phyloP scores from a whole-genome alignment of 2,888 invertebrate genomes.

The Epicampocera succincta region DNA sequence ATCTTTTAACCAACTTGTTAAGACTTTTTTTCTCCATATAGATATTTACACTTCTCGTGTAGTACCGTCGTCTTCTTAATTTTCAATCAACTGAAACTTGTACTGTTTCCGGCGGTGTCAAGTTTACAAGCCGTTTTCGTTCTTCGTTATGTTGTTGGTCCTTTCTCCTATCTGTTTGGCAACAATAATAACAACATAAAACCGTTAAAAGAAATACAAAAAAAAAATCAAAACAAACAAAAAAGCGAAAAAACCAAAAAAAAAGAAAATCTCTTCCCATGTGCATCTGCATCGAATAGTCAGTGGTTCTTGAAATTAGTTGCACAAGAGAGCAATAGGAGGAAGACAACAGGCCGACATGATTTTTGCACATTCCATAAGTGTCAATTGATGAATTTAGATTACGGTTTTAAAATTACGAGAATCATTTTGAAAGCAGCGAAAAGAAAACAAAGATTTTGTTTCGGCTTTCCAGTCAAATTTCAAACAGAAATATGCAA shows the following conservation, averaged over 20 bases:
- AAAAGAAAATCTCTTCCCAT: slow-evolving; percentile 6
- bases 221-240: too few species aligned
- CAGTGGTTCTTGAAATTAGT: slow-evolving; percentile 53
- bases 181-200: slow-evolving; percentile 6
- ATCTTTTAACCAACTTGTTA: slow-evolving; percentile 30
- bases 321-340: slow-evolving; percentile 16
- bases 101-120: slow-evolving; percentile 67
- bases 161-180: not conserved
- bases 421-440: slow-evolving; percentile 20
- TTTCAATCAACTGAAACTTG: slow-evolving; percentile 67
- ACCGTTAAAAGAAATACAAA: slow-evolving; percentile 38
- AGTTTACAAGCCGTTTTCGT: slow-evolving; percentile 50
- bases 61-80: slow-evolving; percentile 42
- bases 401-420: slow-evolving; percentile 47
- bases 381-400: slow-evolving; percentile 58
- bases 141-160: not conserved
- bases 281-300: slow-evolving; percentile 21
- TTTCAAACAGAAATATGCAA: not conserved
- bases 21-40: slow-evolving; percentile 40
- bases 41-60: slow-evolving; percentile 4
- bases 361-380: slow-evolving; percentile 51
- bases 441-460: slow-evolving; percentile 5
- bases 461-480: too few species aligned
- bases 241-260: not conserved
- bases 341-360: slow-evolving; percentile 25